A percentile compares a stretch with the other conserved stretches of the same genome.
Evolutionary conservation across 2,113 vertebrate species (phyloP).

Genomic region (Spilogale gracilis): DNA sequence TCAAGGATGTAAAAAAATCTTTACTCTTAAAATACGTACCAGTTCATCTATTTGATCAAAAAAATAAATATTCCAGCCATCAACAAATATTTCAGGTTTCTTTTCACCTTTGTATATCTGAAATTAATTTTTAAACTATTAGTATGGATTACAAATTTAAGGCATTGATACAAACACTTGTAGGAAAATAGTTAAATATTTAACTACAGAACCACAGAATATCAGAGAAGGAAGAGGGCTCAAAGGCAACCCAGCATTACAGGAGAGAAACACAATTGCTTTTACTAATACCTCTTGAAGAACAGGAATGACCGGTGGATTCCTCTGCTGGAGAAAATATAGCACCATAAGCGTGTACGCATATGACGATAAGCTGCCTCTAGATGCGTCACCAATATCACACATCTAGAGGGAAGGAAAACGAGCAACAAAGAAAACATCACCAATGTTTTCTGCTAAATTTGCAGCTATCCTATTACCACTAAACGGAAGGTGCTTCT

Average conservation of each 20-base stretch:
- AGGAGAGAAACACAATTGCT: not conserved
- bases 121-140: slow-evolving; percentile 82
- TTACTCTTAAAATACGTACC: slow-evolving; percentile 87
- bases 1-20: slow-evolving; percentile 58
- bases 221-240: slow-evolving; percentile 36
- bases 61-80: slow-evolving; percentile 97
- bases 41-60: slow-evolving; percentile 93
- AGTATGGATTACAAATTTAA: slow-evolving; percentile 73
- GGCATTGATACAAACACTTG: slow-evolving; percentile 62
- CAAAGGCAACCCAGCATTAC: not conserved
- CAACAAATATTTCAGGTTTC: slow-evolving; percentile 94
- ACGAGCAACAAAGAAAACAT: not conserved
- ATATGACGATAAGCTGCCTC: slow-evolving; percentile 97
- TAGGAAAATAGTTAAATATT: slow-evolving; percentile 66
- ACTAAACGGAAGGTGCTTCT: not conserved
- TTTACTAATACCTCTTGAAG: slow-evolving; percentile 93
- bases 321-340: slow-evolving; percentile 96
- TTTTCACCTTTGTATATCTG: slow-evolving; percentile 93
- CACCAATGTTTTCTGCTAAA: not conserved
- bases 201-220: slow-evolving; percentile 53
- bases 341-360: slow-evolving; percentile 98
- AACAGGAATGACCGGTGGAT: slow-evolving; percentile 95
- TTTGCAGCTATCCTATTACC: not conserved
- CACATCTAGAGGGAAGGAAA: slow-evolving; percentile 90
- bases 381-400: slow-evolving; percentile 96